These are phyloP conservation scores for Sinocyclocheilus anshuiensis DNA, from an alignment of 2,113 vertebrate genomes.

Conservation along the genomic window DNA sequence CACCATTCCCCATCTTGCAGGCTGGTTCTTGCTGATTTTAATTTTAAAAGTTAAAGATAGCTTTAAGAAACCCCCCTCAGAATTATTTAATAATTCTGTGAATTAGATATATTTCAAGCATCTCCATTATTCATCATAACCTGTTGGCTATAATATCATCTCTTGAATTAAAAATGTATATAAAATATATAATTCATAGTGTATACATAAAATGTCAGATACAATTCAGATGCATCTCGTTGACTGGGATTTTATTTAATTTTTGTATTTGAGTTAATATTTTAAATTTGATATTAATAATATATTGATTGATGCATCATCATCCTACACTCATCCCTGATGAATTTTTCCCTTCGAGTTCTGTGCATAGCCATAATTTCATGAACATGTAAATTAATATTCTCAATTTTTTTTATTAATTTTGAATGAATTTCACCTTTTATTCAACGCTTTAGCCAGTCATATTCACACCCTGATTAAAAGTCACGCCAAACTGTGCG, in stretches of 20 bases:
- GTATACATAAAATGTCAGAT: not conserved
- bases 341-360: not conserved
- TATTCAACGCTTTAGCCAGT: not conserved
- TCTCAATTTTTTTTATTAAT: not conserved
- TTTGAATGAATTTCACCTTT: not conserved
- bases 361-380: not conserved
- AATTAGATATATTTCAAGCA: not conserved
- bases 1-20: not conserved
- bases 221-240: not conserved
- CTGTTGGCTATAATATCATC: not conserved
- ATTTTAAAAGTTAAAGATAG: too few relatives aligned
- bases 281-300: not conserved
- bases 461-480: not conserved
- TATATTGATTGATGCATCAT: not conserved
- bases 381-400: not conserved
- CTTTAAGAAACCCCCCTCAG: not conserved
- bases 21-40: too few relatives aligned
- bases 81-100: not conserved
- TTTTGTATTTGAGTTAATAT: not conserved
- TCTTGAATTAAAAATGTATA: too few relatives aligned
- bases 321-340: not conserved
- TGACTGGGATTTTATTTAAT: not conserved
- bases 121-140: not conserved
- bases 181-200: too few relatives aligned
- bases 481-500: not conserved